phyloP scores from a whole-genome alignment of 2,797 vertebrate species.

The Mormyrops attenuatus region DNA sequence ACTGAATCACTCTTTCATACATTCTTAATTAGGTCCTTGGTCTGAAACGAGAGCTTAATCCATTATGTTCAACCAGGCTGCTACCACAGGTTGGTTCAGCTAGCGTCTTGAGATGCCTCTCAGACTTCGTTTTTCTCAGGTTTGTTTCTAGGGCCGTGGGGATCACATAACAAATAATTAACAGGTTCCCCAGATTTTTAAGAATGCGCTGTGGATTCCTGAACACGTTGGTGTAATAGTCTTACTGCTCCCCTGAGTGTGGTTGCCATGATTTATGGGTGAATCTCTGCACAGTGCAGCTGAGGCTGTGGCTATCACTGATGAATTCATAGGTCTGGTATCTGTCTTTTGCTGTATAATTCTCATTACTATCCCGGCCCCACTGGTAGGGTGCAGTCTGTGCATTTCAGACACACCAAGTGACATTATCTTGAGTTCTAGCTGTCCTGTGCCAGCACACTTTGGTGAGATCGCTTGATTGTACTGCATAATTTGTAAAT shows the following conservation, averaged over 20 bases:
- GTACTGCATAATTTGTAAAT: not conserved
- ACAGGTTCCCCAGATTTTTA: not conserved
- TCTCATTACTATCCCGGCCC: not conserved
- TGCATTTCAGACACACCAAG: not conserved
- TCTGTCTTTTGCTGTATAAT: not conserved
- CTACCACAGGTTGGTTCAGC: not conserved
- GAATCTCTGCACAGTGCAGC: not conserved
- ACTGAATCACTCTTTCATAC: constrained; percentile 32
- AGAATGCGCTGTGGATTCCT: not conserved
- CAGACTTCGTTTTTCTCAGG: not conserved
- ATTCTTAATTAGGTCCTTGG: constrained; percentile 36
- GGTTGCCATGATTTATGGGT: not conserved
- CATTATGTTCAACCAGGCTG: not conserved
- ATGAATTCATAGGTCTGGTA: not conserved
- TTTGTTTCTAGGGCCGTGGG: not conserved
- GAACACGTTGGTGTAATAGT: not conserved
- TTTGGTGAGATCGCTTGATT: not conserved
- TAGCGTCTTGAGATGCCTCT: not conserved
- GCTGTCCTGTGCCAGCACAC: not conserved
- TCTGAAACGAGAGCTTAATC: constrained; percentile 28
- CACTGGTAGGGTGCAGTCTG: not conserved
- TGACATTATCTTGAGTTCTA: not conserved
- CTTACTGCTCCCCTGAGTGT: not conserved
- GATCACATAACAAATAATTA: not conserved
- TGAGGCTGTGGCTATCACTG: not conserved